Evolutionary conservation across 2,113 vertebrate species (phyloP), one percentile per base, ranked within the genome.

Genomic region (Aphelocoma coerulescens): DNA sequence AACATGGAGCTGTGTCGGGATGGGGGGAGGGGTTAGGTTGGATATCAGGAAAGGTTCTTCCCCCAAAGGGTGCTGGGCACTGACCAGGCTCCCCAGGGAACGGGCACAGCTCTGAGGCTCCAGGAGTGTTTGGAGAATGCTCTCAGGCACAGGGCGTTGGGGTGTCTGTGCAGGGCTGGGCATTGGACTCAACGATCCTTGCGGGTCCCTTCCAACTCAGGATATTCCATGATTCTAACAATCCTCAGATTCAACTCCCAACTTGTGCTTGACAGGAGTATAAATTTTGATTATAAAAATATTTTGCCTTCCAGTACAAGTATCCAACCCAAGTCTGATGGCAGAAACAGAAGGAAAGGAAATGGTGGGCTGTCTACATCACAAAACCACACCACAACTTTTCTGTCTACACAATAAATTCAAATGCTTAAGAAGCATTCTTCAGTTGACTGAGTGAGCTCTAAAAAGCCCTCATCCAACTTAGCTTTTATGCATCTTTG

Each of bases 101-200:
- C 7, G 21, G 62, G 24, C n/a, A 54, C 1, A 0, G 39, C 26
- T 28, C 61, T 1, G 1, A 76, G 41, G 88, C 41, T 48, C 39
- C 46, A 55, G 71, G 39, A 55, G 30, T 0, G 0, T 26, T 75
- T 15, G 69, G 28, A 48, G 46, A 75, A 0, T 0, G 0, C 44
- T 59, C 3, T 3, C 27, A 61, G 33, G n/a, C 10, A 46, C 46
- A 54, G 41, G 9, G 14, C 44, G 46, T 5, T 69, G 55, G 9
- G 30, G 17, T 16, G 21, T 27, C 48, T 62, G 26, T 30, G 48
- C 30, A 62, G n/a, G 48, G 55, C 30, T 54, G 49, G 41, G 33
- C 21, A 67, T 1, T 32, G 48, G 14, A 75, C 46, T 32, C 13
- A 13, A 3, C 7, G 30, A 69, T 55, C 41, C 54, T 16, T n/a